These are phyloP conservation scores for Platyscapa corneri DNA, from an alignment of 1,140 invertebrate genomes.

Conservation along the genomic window DNA sequence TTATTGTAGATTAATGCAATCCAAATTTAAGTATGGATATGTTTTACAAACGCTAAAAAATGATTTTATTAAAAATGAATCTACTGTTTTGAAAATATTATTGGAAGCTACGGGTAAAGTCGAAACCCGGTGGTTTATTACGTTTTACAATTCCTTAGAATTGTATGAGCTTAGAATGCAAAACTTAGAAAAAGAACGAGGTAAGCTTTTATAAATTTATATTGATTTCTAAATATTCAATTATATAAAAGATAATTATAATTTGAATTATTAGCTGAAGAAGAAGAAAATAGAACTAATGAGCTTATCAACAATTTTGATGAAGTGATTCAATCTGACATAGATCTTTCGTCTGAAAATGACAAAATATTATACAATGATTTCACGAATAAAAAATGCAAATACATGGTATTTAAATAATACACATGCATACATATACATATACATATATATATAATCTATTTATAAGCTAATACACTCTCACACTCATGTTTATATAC, in stretches of 20 bases:
- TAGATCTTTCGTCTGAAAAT: constrained; percentile 56
- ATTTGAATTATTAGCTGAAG: background rate
- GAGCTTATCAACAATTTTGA: constrained; percentile 16
- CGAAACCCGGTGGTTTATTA: constrained; percentile 59
- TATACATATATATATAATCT: too few relatives aligned
- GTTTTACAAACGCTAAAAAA: constrained; percentile 62
- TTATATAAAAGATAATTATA: too few relatives aligned
- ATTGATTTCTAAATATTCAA: too few relatives aligned
- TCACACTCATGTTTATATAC: too few relatives aligned
- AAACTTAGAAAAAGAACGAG: background rate
- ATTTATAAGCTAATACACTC: too few relatives aligned
- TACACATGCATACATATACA: too few relatives aligned
- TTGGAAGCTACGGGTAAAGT: constrained; percentile 55
- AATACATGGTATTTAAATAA: too few relatives aligned
- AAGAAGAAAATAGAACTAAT: constrained; percentile 16
- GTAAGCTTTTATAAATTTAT: background rate
- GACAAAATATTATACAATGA: constrained; percentile 56
- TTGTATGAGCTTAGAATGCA: constrained; percentile 36
- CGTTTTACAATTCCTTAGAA: constrained; percentile 59
- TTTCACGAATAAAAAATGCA: too few relatives aligned
- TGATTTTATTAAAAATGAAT: constrained; percentile 55
- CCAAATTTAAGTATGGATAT: constrained; percentile 59
- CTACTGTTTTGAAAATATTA: constrained; percentile 47
- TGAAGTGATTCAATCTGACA: background rate
- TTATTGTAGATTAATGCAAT: constrained; percentile 54